Evolutionary conservation across 2,113 vertebrate species (phyloP).

Genomic region (Progne subis): DNA sequence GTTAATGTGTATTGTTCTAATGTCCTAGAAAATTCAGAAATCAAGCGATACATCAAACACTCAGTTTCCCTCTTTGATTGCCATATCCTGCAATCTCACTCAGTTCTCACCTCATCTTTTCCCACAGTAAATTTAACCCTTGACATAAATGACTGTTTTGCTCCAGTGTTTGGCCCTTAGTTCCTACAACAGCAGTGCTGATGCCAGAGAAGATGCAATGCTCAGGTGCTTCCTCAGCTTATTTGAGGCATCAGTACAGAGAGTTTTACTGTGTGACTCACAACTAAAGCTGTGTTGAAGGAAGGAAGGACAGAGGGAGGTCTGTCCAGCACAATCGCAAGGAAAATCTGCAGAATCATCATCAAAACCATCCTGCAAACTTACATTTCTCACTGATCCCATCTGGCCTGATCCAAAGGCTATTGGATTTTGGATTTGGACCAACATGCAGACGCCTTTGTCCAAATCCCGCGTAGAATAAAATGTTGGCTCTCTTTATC

Average conservation of each 20-base stretch:
- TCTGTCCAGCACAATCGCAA: not conserved
- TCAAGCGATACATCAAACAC: not conserved
- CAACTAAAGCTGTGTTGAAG: not conserved
- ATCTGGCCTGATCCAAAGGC: slow-evolving; percentile 39
- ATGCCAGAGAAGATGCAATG: not conserved
- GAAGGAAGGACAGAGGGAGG: slow-evolving; percentile 26
- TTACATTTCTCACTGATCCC: not conserved
- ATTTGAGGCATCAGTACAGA: not conserved
- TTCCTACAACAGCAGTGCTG: not conserved
- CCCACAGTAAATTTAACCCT: not conserved
- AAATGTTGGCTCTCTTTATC: slow-evolving; percentile 22
- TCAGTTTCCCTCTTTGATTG: not conserved
- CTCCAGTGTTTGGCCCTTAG: not conserved
- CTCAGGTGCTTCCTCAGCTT: slow-evolving; percentile 14
- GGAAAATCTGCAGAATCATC: slow-evolving; percentile 53
- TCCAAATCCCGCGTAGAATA: not conserved
- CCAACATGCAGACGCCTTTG: not conserved
- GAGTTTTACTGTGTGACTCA: not conserved
- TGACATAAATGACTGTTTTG: not conserved
- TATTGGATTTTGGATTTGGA: slow-evolving; percentile 24
- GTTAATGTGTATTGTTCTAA: not conserved
- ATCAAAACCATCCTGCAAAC: slow-evolving; percentile 12
- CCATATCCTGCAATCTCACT: not conserved
- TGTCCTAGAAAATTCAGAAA: not conserved
- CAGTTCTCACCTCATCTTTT: not conserved